Conservation (phyloP, 2,797 vertebrate genomes). For the Catharus ustulatus region DNA sequence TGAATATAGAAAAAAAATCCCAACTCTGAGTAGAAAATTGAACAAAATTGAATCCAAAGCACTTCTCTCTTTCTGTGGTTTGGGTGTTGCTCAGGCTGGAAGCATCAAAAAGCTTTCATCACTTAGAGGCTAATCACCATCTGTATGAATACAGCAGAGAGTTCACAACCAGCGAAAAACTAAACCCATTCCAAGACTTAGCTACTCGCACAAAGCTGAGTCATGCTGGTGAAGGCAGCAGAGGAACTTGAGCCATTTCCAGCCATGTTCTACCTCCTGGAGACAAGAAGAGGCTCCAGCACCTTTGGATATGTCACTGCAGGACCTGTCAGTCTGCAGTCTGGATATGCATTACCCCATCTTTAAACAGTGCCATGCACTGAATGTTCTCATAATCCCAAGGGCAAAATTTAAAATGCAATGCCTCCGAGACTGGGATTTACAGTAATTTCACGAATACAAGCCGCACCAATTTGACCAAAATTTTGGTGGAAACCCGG, state of each 20-base stretch:
- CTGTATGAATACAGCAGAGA: conserved; percentile 2
- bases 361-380: not conserved
- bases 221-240: not conserved
- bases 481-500: too few species aligned
- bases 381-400: not conserved
- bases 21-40: conserved; percentile 1
- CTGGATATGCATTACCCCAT: not conserved
- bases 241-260: not conserved
- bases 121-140: not conserved
- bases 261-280: not conserved
- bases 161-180: not conserved
- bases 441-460: too few species aligned
- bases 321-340: not conserved
- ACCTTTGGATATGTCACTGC: not conserved
- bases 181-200: not conserved
- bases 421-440: not conserved
- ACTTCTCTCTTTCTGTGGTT: conserved; percentile 38
- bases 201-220: not conserved
- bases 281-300: not conserved
- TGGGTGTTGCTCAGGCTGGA: not conserved
- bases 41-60: conserved; percentile 45
- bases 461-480: too few species aligned
- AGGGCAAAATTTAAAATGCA: not conserved
- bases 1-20: not conserved
- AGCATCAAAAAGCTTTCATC: not conserved